A percentile compares a stretch with the other conserved stretches of the same genome.
Evolutionary conservation across 2,888 invertebrate genomes (phyloP).

Genomic region (Leptogaster cylindrica): DNA sequence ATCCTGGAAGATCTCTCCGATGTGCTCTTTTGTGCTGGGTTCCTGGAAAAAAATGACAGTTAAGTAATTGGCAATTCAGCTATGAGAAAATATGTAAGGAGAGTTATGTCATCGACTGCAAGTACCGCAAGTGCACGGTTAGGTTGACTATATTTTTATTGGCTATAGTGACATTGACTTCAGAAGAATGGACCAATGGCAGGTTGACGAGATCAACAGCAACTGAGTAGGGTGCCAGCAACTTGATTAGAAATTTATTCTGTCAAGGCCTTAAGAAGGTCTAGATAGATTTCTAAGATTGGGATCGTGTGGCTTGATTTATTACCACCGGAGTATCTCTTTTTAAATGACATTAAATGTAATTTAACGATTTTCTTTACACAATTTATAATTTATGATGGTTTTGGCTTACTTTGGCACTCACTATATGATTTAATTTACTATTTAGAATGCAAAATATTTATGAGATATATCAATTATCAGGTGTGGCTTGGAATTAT

Average conservation of each 20-base stretch:
- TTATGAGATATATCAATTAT: too few species aligned
- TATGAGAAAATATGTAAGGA: neutral
- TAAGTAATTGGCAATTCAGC: neutral
- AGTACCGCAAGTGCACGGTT: neutral
- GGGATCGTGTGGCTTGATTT: conserved; percentile 17
- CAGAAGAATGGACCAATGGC: too few species aligned
- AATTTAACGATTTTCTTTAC: too few species aligned
- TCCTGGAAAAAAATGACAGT: conserved; percentile 63
- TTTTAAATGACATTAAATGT: too few species aligned
- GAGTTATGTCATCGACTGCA: neutral
- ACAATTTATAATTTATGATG: too few species aligned
- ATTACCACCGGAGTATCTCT: too few species aligned
- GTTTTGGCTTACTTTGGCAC: too few species aligned
- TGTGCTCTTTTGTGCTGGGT: conserved; percentile 62
- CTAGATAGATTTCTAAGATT: conserved; percentile 28
- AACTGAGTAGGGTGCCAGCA: too few species aligned
- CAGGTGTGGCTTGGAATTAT: too few species aligned
- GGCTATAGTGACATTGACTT: conserved; percentile 3
- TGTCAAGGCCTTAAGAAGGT: conserved; percentile 38
- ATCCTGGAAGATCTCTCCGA: conserved; percentile 90
- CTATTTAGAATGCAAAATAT: too few species aligned
- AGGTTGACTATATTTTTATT: neutral
- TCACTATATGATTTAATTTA: too few species aligned
- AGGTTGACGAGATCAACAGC: too few species aligned
- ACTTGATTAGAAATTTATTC: conserved; percentile 24